Percentiles rank a stretch among this genome's conserved stretches.
These are phyloP conservation scores for Pandemis cinnamomeana DNA, from an alignment of 2,888 invertebrate genomes.

Conservation along the genomic window DNA sequence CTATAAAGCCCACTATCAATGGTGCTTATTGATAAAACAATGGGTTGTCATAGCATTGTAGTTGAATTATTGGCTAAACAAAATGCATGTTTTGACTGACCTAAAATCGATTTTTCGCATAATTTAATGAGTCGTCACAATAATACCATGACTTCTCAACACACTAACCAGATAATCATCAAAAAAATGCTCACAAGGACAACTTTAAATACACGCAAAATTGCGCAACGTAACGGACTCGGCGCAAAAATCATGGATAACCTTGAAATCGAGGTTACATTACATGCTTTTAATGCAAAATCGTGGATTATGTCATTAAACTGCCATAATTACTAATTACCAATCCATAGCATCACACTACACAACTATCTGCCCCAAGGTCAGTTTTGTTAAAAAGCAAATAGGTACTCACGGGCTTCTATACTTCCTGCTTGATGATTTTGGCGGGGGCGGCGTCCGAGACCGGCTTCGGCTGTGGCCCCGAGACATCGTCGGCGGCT, in stretches of 20 bases:
- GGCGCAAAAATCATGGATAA: conserved; percentile 47
- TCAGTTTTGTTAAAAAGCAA: conserved; percentile 30
- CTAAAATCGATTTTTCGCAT: no score
- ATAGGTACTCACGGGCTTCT: conserved; percentile 76
- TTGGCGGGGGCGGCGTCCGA: conserved; percentile 81
- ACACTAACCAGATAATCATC: neutral
- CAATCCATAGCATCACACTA: conserved; percentile 19
- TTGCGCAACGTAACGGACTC: conserved; percentile 70
- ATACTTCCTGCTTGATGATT: conserved; percentile 77
- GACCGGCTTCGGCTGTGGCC: conserved; percentile 82
- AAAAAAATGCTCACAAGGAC: conserved; percentile 28
- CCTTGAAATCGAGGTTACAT: conserved; percentile 77
- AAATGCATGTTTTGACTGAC: neutral
- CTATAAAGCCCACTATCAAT: conserved; percentile 13
- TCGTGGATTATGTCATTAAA: conserved; percentile 20
- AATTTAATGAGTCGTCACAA: neutral
- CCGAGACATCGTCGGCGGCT: conserved; percentile 73
- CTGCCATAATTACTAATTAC: conserved; percentile 18
- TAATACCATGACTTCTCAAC: neutral
- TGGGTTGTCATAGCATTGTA: conserved; percentile 27
- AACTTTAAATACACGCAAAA: conserved; percentile 48
- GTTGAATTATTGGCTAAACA: conserved; percentile 26
- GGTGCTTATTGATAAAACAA: conserved; percentile 35
- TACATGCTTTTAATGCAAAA: conserved; percentile 47
- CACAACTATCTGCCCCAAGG: conserved; percentile 18